Percentiles rank a stretch among this genome's conserved stretches.
Conservation (phyloP, 2,113 vertebrate species). For the Patagioenas fasciata region DNA sequence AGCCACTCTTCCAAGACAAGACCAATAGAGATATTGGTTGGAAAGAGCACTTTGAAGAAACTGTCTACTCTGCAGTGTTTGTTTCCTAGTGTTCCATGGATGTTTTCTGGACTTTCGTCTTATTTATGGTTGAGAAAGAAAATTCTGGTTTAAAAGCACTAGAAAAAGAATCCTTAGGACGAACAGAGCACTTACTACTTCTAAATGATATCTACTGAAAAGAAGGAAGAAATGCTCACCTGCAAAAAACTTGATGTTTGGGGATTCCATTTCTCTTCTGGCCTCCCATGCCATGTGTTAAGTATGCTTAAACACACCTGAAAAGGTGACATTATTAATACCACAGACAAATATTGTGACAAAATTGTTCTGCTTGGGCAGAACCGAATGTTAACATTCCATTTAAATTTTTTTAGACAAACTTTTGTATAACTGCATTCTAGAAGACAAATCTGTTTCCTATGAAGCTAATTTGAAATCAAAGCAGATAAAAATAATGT, state of each 20-base stretch:
- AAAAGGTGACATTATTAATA: background rate
- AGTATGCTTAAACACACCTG: constrained; percentile 99
- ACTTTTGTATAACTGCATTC: background rate
- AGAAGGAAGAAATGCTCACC: constrained; percentile 77
- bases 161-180: background rate
- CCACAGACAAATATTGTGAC: background rate
- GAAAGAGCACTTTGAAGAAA: background rate
- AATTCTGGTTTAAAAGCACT: background rate
- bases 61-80: background rate
- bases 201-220: background rate
- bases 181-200: background rate
- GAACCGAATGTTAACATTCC: background rate
- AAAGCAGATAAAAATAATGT: background rate
- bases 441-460: background rate
- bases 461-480: background rate
- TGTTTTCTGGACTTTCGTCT: background rate
- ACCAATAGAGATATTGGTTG: background rate
- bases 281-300: constrained; percentile 98
- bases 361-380: background rate
- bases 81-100: background rate
- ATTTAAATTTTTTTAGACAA: background rate
- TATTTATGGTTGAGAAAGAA: background rate
- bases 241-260: constrained; percentile 99
- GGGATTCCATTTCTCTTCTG: constrained; percentile 99
- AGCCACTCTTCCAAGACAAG: background rate